Evolutionary conservation across 92 coral and sea anemone species (phyloP).

Genomic region (Paramuricea clavata): DNA sequence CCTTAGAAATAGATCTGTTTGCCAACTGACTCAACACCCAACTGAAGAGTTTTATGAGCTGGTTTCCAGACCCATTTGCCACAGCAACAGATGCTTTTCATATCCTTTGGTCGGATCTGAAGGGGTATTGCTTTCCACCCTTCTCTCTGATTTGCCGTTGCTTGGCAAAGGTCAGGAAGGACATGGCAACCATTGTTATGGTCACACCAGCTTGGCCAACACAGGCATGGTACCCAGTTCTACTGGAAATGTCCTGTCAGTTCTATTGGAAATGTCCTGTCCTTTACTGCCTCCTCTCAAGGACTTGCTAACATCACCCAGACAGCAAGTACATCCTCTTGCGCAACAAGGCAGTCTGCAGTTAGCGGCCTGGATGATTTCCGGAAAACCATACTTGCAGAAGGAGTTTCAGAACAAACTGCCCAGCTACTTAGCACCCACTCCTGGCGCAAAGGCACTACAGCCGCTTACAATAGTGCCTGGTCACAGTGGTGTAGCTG

Average conservation of each 20-base stretch:
- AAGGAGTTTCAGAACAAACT: conserved; percentile 66
- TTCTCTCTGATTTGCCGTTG: conserved; percentile 57
- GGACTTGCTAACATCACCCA: background rate
- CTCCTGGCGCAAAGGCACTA: conserved; percentile 55
- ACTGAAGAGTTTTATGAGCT: conserved; percentile 34
- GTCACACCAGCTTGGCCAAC: conserved; percentile 52
- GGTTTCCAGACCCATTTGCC: conserved; percentile 65
- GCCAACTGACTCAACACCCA: conserved; percentile 47
- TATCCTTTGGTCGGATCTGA: background rate
- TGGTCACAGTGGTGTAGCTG: conserved; percentile 41
- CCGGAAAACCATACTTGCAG: conserved; percentile 54
- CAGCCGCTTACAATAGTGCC: conserved; percentile 60
- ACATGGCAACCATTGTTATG: conserved; percentile 55
- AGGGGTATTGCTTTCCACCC: conserved; percentile 53
- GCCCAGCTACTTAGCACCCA: conserved; percentile 57
- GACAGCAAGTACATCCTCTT: conserved; percentile 36
- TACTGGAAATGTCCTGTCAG: conserved; percentile 54
- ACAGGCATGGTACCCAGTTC: conserved; percentile 63
- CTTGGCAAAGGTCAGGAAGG: conserved; percentile 51
- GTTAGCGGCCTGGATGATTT: conserved; percentile 64
- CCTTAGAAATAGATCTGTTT: conserved; percentile 58
- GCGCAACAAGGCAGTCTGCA: conserved; percentile 17
- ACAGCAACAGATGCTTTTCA: conserved; percentile 49
- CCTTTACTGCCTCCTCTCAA: conserved; percentile 27
- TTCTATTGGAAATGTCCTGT: conserved; percentile 41